Percentiles rank a stretch among this genome's conserved stretches.
Conservation (phyloP, 2,113 vertebrate genomes). For the Ictalurus furcatus region DNA sequence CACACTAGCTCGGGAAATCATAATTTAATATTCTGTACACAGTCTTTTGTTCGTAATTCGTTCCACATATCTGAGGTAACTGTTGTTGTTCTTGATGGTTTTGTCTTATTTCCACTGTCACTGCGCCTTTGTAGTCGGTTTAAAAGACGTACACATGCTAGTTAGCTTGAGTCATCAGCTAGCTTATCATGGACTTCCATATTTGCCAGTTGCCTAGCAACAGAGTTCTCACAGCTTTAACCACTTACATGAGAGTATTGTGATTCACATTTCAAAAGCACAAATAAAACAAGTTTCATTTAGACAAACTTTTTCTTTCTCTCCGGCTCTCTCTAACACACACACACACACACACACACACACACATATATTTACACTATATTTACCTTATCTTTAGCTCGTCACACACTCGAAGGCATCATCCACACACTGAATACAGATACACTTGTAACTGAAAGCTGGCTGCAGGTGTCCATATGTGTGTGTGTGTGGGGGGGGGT, state of each 20-base stretch:
- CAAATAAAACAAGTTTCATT: not conserved
- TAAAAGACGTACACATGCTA: not conserved
- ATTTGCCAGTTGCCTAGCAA: not conserved
- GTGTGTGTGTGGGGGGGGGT: not conserved
- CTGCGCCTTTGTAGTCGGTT: not conserved
- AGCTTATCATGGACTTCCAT: not conserved
- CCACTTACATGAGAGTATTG: not conserved
- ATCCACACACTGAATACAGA: slow-evolving; percentile 9
- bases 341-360: not conserved
- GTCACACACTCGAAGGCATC: slow-evolving; percentile 1
- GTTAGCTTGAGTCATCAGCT: not conserved
- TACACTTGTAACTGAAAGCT: slow-evolving; percentile 1
- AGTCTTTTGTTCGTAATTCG: not conserved
- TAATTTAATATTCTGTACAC: not conserved
- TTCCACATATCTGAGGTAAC: not conserved
- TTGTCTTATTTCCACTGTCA: not conserved
- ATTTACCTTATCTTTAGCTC: slow-evolving; percentile 1
- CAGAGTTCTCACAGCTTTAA: not conserved
- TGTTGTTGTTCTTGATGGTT: not conserved
- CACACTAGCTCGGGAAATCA: not conserved
- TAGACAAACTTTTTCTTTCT: not conserved
- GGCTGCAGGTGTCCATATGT: not conserved
- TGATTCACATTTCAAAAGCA: not conserved
- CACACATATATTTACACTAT: not conserved
- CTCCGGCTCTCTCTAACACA: not conserved